These are phyloP conservation scores for Sebastolobus alascanus DNA, from an alignment of 2,797 vertebrate genomes.

Conservation along the genomic window DNA sequence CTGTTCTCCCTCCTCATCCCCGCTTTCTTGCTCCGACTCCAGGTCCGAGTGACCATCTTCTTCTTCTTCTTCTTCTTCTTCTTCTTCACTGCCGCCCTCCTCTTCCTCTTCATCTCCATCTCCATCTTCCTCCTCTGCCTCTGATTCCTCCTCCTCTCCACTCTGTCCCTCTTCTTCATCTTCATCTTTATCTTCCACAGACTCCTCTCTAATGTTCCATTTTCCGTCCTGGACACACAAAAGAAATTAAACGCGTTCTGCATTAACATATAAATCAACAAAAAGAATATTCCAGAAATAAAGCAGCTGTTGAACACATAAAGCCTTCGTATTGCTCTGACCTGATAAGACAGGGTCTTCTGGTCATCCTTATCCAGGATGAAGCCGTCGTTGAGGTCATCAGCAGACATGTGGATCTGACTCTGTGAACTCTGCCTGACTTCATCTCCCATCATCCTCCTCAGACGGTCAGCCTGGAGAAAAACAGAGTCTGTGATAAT, in stretches of 20 bases:
- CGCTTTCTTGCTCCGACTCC: conserved; percentile 78
- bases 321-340: conserved; percentile 41
- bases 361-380: conserved; percentile 91
- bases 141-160: conserved; percentile 34
- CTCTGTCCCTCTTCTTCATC: conserved; percentile 46
- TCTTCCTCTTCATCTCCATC: conserved; percentile 6
- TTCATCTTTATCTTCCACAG: conserved; percentile 37
- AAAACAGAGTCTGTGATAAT: neutral
- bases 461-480: conserved; percentile 90
- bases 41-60: conserved; percentile 75
- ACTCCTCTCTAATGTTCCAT: conserved; percentile 79
- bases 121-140: conserved; percentile 35
- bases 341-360: conserved; percentile 90
- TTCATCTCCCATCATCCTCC: conserved; percentile 92
- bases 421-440: conserved; percentile 62
- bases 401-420: conserved; percentile 89
- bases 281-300: neutral
- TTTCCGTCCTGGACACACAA: conserved; percentile 88
- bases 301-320: neutral
- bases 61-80: conserved; percentile 55
- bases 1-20: conserved; percentile 64
- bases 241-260: neutral
- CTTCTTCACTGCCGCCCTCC: conserved; percentile 49
- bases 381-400: conserved; percentile 94
- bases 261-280: neutral